Evolutionary conservation across 2,113 vertebrate species (phyloP), one percentile per base, ranked within the genome.

Genomic region (Symphodus melops): DNA sequence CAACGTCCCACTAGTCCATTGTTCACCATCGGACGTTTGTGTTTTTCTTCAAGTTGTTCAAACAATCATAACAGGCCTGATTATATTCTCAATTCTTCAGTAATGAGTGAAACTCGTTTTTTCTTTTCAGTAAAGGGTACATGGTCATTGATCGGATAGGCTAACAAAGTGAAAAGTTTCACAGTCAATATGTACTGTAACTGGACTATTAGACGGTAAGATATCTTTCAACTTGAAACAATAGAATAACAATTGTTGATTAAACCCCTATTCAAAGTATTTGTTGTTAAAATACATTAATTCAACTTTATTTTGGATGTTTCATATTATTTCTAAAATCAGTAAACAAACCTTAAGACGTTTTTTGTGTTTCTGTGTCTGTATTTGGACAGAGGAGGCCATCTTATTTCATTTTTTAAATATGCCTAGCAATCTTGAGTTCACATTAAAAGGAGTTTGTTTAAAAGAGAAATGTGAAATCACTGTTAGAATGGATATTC

Each of bases 371-470:
- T 2, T 42, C 17, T n/a, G 10, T 17, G 23, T 64, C 21, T n/a
- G 17, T 52, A 37, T 11, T 60, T n/a, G 12, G 4, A 28, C 23
- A 60, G 21, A 42, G 5, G 37, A 28, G 7, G 21, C 0, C 12
- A 12, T 25, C n/a, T 9, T 19, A 8, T 12, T 44, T 19, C 23
- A 37, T 19, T 37, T 61, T 51, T 6, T 56, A 5, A 23, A 44
- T 4, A 11, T 2, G 9, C 21, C 20, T 51, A 13, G 14, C 53
- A 11, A 13, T 10, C 17, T 51, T 20, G 1, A 69, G 25, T 28
- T 66, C 6, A 52, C 23, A 61, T 59, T 42, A n/a, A 49, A 54
- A 23, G 52, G 61, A 33, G 23, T 49, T 44, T 58, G 44, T 41
- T 11, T 25, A 25, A 21, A 33, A 16, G n/a, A 3, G 3, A 17